Conservation (phyloP, 2,888 invertebrate species). For the Catocala nupta region DNA sequence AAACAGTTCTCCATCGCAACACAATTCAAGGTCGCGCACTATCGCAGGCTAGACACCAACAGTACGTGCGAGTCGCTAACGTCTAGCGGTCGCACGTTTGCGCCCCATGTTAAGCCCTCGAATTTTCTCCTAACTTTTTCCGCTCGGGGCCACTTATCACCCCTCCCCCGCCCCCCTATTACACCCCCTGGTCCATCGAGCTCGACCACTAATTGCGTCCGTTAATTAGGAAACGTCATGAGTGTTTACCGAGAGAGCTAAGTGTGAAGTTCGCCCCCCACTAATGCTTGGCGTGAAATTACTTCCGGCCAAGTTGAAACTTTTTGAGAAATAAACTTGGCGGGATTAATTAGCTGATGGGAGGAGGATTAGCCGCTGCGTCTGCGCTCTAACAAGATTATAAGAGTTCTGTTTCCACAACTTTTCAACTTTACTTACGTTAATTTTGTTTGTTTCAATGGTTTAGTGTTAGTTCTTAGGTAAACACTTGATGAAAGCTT, state of each 20-base stretch:
- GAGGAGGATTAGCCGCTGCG: slow-evolving; percentile 80
- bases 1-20: slow-evolving; percentile 25
- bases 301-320: slow-evolving; percentile 83
- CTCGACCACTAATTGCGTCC: slow-evolving; percentile 87
- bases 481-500: slow-evolving; percentile 48
- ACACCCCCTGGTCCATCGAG: slow-evolving; percentile 76
- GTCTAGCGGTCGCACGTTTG: slow-evolving; percentile 67
- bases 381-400: slow-evolving; percentile 85
- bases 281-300: slow-evolving; percentile 84
- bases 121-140: slow-evolving; percentile 84
- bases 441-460: slow-evolving; percentile 79
- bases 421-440: slow-evolving; percentile 82
- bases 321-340: slow-evolving; percentile 85
- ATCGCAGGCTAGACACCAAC: slow-evolving; percentile 35
- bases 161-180: slow-evolving; percentile 62
- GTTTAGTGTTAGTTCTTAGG: slow-evolving; percentile 55
- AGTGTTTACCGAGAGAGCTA: slow-evolving; percentile 86
- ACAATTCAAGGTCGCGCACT: slow-evolving; percentile 60
- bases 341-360: slow-evolving; percentile 87
- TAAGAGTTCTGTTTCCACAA: slow-evolving; percentile 83
- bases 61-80: slow-evolving; percentile 43
- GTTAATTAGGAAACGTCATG: slow-evolving; percentile 88
- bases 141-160: slow-evolving; percentile 82
- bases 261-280: slow-evolving; percentile 84
- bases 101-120: slow-evolving; percentile 73